Conservation (phyloP, 2,797 vertebrate species). For the Crocodylus rhombifer region DNA sequence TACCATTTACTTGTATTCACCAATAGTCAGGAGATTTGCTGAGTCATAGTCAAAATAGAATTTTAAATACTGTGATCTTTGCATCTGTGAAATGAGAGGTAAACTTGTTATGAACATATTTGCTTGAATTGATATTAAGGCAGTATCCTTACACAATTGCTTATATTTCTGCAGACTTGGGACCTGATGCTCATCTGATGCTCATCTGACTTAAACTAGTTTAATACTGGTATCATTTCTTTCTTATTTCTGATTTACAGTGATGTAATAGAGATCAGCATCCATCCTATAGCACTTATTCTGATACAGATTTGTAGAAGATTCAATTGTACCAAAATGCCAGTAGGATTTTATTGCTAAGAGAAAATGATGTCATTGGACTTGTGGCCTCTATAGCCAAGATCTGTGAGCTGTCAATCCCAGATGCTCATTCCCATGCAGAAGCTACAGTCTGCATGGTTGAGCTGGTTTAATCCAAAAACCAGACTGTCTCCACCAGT, state of each 20-base stretch:
- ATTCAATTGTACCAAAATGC: conserved; percentile 64
- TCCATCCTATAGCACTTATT: conserved; percentile 14
- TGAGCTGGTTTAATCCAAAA: conserved; percentile 90
- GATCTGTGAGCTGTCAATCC: conserved; percentile 90
- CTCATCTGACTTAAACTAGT: neutral
- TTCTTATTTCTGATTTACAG: neutral
- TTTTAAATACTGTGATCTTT: neutral
- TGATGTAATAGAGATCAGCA: neutral
- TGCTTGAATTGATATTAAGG: neutral
- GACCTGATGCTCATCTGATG: neutral
- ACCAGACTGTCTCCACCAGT: conserved; percentile 81
- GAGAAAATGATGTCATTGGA: conserved; percentile 82
- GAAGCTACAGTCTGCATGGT: conserved; percentile 88
- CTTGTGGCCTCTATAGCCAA: conserved; percentile 82
- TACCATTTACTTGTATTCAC: neutral
- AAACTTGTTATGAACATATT: rapidly evolving
- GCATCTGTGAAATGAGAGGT: neutral
- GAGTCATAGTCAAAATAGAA: neutral
- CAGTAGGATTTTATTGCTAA: conserved; percentile 77
- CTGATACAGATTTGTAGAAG: conserved; percentile 53
- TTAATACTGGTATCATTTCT: neutral
- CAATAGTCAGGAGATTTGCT: neutral
- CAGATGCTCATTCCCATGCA: conserved; percentile 85
- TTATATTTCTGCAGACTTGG: neutral
- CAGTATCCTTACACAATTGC: neutral